Evolutionary conservation across 2,797 vertebrate species (phyloP).

Genomic region (Microtus californicus): DNA sequence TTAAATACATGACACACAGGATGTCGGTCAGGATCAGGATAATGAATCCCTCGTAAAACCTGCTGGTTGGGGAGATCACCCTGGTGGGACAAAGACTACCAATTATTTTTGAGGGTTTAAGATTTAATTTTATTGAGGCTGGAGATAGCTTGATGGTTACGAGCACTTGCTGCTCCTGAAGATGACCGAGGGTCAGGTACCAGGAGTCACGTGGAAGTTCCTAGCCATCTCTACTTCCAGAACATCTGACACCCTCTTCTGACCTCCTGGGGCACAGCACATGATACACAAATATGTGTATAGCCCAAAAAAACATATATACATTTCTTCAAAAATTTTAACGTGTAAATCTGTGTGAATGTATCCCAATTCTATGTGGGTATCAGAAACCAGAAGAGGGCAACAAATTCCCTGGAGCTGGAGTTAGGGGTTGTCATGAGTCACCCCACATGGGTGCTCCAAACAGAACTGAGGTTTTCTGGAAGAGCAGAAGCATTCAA

Average conservation of each 20-base stretch:
- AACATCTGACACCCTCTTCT: neutral
- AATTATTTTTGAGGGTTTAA: neutral
- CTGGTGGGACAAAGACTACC: neutral
- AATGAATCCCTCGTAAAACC: neutral
- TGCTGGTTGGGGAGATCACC: too few relatives aligned
- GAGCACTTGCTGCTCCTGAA: neutral
- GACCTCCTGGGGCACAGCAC: neutral
- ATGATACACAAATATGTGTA: rapidly evolving
- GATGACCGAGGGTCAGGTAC: neutral
- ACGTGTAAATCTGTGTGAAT: neutral
- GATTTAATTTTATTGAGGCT: neutral
- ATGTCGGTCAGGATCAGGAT: neutral
- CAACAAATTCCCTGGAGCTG: neutral
- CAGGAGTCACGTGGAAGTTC: neutral
- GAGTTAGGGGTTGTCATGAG: neutral
- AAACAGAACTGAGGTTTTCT: neutral
- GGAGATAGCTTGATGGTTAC: too few relatives aligned
- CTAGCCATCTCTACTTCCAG: neutral
- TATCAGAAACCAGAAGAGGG: too few relatives aligned
- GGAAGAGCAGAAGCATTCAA: neutral
- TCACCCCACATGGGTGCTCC: neutral
- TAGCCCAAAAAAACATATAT: too few relatives aligned
- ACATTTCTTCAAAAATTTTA: neutral
- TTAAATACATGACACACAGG: neutral
- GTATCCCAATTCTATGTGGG: too few relatives aligned